Evolutionary conservation across 2,113 vertebrate species (phyloP).

Genomic region (Macrotis lagotis): DNA sequence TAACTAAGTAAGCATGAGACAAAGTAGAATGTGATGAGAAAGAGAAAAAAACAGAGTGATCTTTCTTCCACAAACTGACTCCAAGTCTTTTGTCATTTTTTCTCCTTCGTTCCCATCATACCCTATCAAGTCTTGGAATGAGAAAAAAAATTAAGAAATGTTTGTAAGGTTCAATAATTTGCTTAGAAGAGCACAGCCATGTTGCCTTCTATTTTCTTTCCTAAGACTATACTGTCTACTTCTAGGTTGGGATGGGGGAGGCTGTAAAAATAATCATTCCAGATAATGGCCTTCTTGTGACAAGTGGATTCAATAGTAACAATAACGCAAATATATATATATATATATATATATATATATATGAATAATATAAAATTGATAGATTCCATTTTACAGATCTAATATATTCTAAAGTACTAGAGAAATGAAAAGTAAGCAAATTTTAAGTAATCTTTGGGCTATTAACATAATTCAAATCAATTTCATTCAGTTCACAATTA

Average conservation of each 20-base stretch:
- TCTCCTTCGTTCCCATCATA: neutral
- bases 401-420: neutral
- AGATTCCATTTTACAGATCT: neutral
- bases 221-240: neutral
- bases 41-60: neutral
- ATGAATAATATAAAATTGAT: neutral
- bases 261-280: neutral
- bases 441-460: neutral
- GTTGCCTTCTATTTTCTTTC: neutral
- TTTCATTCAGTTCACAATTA: neutral
- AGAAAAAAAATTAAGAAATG: neutral
- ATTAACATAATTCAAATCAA: neutral
- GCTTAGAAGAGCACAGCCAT: neutral
- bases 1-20: neutral
- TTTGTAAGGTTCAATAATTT: neutral
- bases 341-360: no score
- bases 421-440: neutral
- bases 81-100: neutral
- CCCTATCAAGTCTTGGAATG: neutral
- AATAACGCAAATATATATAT: no score
- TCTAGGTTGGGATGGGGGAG: neutral
- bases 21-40: neutral
- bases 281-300: neutral
- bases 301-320: neutral
- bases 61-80: neutral